Conservation (phyloP, 2,797 vertebrate species). For the Sebastes kiyomatsui region DNA sequence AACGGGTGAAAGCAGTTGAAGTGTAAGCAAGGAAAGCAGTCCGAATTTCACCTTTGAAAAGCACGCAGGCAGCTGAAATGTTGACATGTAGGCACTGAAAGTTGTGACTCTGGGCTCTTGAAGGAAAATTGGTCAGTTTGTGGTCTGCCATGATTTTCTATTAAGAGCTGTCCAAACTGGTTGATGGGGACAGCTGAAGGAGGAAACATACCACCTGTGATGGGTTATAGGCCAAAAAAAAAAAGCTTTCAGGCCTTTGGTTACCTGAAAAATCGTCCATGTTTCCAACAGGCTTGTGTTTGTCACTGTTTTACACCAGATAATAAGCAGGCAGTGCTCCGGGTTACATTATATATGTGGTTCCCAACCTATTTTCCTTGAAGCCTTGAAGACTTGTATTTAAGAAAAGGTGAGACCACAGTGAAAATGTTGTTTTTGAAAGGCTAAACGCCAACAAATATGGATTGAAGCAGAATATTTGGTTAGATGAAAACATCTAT, state of each 20-base stretch:
- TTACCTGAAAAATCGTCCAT: background rate
- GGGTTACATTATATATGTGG: background rate
- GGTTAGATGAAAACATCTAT: too few species aligned
- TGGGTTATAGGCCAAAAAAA: background rate
- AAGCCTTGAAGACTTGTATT: too few species aligned
- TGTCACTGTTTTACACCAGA: background rate
- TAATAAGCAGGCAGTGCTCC: background rate
- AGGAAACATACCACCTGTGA: background rate
- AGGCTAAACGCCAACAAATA: too few species aligned
- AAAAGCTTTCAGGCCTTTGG: background rate
- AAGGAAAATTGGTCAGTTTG: background rate
- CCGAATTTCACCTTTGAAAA: background rate
- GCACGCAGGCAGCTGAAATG: background rate
- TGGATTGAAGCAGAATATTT: too few species aligned
- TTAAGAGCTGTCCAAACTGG: background rate
- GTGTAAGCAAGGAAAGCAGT: background rate
- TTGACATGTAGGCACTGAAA: background rate
- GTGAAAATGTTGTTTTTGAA: too few species aligned
- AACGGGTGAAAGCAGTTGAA: background rate
- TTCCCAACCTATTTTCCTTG: too few species aligned
- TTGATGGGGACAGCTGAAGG: conserved; percentile 1
- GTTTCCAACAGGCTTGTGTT: background rate
- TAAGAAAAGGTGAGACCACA: too few species aligned
- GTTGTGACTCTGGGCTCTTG: background rate
- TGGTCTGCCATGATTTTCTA: background rate